Conservation (phyloP, 2,888 invertebrate genomes). For the Drosophila maculinotata region DNA sequence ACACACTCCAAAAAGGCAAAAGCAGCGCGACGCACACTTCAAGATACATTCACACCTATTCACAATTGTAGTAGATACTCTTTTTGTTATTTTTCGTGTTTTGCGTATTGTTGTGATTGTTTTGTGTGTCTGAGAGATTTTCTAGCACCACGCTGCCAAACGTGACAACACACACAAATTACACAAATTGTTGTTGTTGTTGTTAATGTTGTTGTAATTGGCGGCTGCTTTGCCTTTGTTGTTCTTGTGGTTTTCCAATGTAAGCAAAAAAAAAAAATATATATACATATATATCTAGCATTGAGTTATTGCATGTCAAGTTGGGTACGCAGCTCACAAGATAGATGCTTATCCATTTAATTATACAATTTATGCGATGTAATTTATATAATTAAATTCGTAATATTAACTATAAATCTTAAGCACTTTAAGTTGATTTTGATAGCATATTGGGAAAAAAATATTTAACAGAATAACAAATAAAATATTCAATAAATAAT, state of each 20-base stretch:
- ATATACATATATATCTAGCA: slow-evolving; percentile 10
- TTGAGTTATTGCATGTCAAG: slow-evolving; percentile 16
- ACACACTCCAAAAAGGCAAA: slow-evolving; percentile 54
- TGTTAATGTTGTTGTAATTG: slow-evolving; percentile 35
- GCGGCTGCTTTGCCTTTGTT: slow-evolving; percentile 33
- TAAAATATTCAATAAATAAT: background rate
- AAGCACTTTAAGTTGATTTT: no score
- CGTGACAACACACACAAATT: slow-evolving; percentile 5
- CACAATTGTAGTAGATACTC: slow-evolving; percentile 18
- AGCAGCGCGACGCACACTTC: slow-evolving; percentile 50
- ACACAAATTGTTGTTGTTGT: background rate
- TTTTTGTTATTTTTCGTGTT: slow-evolving; percentile 12
- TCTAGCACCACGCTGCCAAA: slow-evolving; percentile 45
- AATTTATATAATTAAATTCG: no score
- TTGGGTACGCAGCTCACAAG: slow-evolving; percentile 12
- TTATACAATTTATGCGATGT: no score
- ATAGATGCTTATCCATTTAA: no score
- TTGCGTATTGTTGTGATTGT: slow-evolving; percentile 19
- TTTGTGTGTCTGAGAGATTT: slow-evolving; percentile 25
- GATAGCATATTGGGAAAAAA: no score
- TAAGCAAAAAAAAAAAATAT: slow-evolving; percentile 1
- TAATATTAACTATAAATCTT: no score
- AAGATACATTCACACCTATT: slow-evolving; percentile 72
- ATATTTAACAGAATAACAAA: background rate
- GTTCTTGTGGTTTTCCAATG: slow-evolving; percentile 37